Conservation (phyloP, 2,797 vertebrate species). For the Enteromius mattozi region DNA sequence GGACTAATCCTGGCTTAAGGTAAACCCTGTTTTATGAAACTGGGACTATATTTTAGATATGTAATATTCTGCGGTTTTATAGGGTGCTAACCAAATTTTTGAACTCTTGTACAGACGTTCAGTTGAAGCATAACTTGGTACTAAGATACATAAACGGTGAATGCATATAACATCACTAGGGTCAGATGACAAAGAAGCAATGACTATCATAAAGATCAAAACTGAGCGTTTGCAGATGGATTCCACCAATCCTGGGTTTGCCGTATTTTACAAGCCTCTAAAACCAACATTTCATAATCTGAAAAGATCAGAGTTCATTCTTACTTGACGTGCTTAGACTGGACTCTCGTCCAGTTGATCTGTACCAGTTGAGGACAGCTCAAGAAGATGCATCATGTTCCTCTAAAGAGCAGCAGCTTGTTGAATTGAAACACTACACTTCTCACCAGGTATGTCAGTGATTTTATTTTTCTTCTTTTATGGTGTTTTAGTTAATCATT, state of each 20-base stretch:
- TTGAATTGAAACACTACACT: not conserved
- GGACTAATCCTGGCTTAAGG: too few species aligned
- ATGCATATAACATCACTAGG: too few species aligned
- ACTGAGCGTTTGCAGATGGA: not conserved
- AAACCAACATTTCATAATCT: not conserved
- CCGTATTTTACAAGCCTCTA: slow-evolving; percentile 2
- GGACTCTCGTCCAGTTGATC: not conserved
- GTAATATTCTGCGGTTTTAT: not conserved
- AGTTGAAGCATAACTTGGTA: not conserved
- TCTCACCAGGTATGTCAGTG: slow-evolving; percentile 6
- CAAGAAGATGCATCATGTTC: not conserved
- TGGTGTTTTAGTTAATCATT: not conserved
- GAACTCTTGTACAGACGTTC: not conserved
- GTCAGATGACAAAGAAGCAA: not conserved
- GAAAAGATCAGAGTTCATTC: slow-evolving; percentile 25
- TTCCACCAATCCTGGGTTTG: not conserved
- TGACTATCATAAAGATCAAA: not conserved
- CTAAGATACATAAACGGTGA: too few species aligned
- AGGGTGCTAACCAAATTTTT: not conserved
- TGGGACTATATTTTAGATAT: not conserved
- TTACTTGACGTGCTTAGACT: not conserved
- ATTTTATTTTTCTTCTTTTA: not conserved
- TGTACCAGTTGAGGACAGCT: not conserved
- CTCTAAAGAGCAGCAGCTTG: not conserved
- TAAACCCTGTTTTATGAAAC: too few species aligned